These are phyloP conservation scores for Rhabdomys dilectus DNA, from an alignment of 2,113 vertebrate genomes.

Conservation along the genomic window DNA sequence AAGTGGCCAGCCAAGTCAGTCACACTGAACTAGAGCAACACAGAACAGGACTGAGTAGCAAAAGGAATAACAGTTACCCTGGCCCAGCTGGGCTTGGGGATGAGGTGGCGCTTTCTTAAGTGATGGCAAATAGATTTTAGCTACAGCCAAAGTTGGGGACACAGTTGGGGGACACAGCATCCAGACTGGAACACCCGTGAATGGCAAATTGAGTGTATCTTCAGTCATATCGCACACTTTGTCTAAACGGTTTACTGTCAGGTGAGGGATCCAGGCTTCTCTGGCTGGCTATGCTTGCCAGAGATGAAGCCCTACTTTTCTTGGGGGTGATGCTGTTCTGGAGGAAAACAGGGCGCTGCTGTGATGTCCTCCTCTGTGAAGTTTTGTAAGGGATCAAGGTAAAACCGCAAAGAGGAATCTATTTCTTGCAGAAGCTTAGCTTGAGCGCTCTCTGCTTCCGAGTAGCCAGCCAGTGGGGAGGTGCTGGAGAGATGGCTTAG, in stretches of 20 bases:
- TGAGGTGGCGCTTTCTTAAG: background rate
- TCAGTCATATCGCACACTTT: background rate
- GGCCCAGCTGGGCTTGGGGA: background rate
- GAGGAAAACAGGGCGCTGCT: background rate
- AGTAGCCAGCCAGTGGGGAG: background rate
- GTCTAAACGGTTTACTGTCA: background rate
- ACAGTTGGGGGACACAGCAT: background rate
- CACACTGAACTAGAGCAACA: background rate
- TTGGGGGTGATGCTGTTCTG: rapidly evolving
- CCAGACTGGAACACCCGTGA: background rate
- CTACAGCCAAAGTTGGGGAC: background rate
- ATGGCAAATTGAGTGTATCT: background rate
- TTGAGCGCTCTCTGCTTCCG: background rate
- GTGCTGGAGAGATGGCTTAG: background rate
- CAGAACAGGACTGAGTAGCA: background rate
- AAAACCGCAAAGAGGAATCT: background rate
- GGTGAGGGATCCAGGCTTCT: background rate
- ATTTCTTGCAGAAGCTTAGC: background rate
- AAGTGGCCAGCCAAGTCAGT: background rate
- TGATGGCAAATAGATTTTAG: background rate
- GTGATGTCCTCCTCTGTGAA: too few relatives aligned
- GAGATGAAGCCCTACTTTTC: background rate
- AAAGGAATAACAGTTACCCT: background rate
- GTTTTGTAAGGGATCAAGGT: background rate
- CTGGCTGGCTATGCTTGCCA: background rate